phyloP scores from a whole-genome alignment of 2,888 invertebrate genomes.

The Xanthorhoe spadicearia region DNA sequence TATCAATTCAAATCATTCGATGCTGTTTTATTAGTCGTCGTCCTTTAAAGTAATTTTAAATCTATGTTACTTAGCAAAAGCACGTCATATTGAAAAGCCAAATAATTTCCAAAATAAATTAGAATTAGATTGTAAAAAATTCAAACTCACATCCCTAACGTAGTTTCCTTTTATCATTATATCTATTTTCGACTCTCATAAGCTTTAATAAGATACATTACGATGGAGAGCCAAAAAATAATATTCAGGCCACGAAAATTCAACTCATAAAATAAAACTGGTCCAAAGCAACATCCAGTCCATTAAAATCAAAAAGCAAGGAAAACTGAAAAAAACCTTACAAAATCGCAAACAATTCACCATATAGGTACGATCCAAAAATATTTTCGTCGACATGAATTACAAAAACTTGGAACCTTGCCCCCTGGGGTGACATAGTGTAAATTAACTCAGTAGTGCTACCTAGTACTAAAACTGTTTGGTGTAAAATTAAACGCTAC shows the following conservation, averaged over 20 bases:
- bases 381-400: constrained; percentile 46
- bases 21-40: too few species aligned
- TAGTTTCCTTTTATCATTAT: too few species aligned
- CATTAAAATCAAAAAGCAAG: constrained; percentile 41
- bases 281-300: constrained; percentile 28
- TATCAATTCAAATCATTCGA: too few species aligned
- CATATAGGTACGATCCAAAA: constrained; percentile 46
- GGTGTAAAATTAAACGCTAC: constrained; percentile 19
- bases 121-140: too few species aligned
- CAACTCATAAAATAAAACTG: constrained; percentile 3
- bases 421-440: constrained; percentile 40
- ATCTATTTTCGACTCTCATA: too few species aligned
- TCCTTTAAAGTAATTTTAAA: too few species aligned
- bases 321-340: constrained; percentile 28
- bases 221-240: background rate
- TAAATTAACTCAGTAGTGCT: constrained; percentile 35
- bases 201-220: too few species aligned
- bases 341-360: constrained; percentile 46
- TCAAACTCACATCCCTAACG: too few species aligned
- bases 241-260: background rate
- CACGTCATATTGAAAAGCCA: too few species aligned
- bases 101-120: too few species aligned
- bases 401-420: constrained; percentile 50
- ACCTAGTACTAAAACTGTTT: constrained; percentile 29
- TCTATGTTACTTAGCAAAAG: too few species aligned